These are phyloP conservation scores for Rhinoderma darwinii DNA, from an alignment of 2,113 vertebrate genomes.

Conservation along the genomic window DNA sequence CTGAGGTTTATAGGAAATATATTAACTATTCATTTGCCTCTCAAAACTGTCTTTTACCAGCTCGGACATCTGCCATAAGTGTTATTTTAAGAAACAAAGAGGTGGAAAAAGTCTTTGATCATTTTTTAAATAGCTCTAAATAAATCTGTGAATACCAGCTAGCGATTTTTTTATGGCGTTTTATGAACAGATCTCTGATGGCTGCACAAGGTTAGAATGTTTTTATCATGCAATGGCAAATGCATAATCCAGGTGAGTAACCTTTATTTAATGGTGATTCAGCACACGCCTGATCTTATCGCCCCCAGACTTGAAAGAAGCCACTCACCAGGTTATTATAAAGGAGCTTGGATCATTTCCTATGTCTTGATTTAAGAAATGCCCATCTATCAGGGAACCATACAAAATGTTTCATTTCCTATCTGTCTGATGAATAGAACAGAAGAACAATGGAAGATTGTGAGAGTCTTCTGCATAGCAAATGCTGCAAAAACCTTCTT, in stretches of 20 bases:
- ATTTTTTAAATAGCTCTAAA: no score
- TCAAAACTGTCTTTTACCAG: no score
- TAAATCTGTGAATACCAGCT: no score
- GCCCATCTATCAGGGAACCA: conserved; percentile 1
- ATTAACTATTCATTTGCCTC: no score
- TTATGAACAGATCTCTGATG: not conserved
- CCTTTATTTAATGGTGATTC: conserved; percentile 8
- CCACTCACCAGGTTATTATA: conserved; percentile 17
- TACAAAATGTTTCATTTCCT: conserved; percentile 27
- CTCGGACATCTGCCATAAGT: no score
- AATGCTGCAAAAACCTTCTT: not conserved
- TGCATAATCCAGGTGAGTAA: conserved; percentile 26
- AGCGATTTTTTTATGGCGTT: not conserved
- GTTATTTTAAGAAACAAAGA: no score
- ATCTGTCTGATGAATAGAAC: conserved; percentile 3
- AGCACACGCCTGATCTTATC: not conserved
- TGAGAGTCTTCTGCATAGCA: not conserved
- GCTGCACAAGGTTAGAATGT: not conserved
- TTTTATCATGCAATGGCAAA: not conserved
- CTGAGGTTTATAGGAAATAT: no score
- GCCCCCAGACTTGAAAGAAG: conserved; percentile 16
- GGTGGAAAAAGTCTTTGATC: no score
- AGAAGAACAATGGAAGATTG: not conserved
- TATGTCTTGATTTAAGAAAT: conserved; percentile 9
- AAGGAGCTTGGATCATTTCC: not conserved